Conservation (phyloP, 2,888 invertebrate genomes). For the Ophion obscuratus region DNA sequence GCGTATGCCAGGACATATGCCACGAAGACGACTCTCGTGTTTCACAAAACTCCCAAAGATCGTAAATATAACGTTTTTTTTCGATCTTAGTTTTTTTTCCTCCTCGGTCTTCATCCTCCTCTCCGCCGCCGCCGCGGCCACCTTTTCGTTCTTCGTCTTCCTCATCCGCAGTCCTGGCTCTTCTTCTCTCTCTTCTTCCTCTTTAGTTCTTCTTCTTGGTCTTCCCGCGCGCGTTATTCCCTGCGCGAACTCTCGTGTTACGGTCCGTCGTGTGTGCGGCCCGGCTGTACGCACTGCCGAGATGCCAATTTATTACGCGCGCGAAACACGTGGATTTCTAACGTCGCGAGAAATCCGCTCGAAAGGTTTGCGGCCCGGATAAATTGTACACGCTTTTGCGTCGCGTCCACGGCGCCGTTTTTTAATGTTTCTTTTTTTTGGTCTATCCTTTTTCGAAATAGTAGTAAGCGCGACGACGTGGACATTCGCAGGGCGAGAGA, state of each 20-base stretch:
- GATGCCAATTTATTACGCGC: conserved; percentile 57
- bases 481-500: too few species aligned
- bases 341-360: conserved; percentile 57
- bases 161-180: not conserved
- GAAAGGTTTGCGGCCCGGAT: conserved; percentile 48
- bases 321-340: conserved; percentile 56
- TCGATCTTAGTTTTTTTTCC: conserved; percentile 10
- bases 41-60: conserved; percentile 66
- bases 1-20: conserved; percentile 47
- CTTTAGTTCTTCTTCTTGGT: not conserved
- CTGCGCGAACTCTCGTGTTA: conserved; percentile 57
- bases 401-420: too few species aligned
- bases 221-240: conserved; percentile 9
- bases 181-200: conserved; percentile 15
- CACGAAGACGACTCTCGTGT: conserved; percentile 63
- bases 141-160: conserved; percentile 5
- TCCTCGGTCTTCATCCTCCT: conserved; percentile 7
- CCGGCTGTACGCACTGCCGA: conserved; percentile 19
- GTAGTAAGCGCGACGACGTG: not conserved
- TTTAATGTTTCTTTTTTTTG: not conserved
- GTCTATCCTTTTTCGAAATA: conserved; percentile 24
- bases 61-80: conserved; percentile 56
- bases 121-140: not conserved
- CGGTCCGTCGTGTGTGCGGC: conserved; percentile 47
- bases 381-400: conserved; percentile 53